Base-by-base conservation (phyloP, 2,888 invertebrate species). In the Notodonta ziczac region DNA sequence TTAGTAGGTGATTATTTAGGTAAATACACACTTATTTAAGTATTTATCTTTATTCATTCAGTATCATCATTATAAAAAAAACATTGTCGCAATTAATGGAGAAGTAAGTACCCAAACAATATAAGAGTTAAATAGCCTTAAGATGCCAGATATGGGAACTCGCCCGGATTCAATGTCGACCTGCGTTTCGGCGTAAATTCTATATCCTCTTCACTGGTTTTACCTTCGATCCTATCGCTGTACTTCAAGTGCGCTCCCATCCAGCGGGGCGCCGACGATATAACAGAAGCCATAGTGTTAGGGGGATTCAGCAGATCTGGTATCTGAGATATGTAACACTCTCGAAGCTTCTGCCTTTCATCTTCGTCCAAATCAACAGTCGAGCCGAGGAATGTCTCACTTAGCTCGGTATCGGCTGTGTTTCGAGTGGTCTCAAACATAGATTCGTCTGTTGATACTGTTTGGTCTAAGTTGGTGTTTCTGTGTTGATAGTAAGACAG, bases 261-360 rank as follows among this genome's bases (percentile, higher is more conserved):
- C 67, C 74, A 78, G 51, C 70, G 69, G 5, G 86, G 83, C 5
- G 83, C 80, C 14, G 83, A 76, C 24, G 87, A 77, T 60, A 89
- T 85, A 61, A 89, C 84, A 0, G 83, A 79, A 9, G 86, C 84
- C 61, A 80, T 77, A 4, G 80, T 80, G 59, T 74, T 67, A 16
- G 84, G 77, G 7, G 87, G 87, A 68, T 85, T 85, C 4, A 86
- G 86, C 24, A 87, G 71, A 72, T 88, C 84, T 9, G 84, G 85
- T 39, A 87, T 84, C 74, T 86, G 82, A 16, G 83, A 84, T 57
- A 85, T 70, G 69, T 80, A 77, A 72, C 80, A 80, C 56, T 84
- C 73, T 52, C 80, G 74, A 4, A 77, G 70, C 60, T 80, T 82
- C 60, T 77, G 71, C 55, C 72, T 70, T 57, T 77, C 73, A n/a